A percentile compares a stretch with the other conserved stretches of the same genome.
phyloP scores from a whole-genome alignment of 1,140 invertebrate genomes.

The Tribolium madens region DNA sequence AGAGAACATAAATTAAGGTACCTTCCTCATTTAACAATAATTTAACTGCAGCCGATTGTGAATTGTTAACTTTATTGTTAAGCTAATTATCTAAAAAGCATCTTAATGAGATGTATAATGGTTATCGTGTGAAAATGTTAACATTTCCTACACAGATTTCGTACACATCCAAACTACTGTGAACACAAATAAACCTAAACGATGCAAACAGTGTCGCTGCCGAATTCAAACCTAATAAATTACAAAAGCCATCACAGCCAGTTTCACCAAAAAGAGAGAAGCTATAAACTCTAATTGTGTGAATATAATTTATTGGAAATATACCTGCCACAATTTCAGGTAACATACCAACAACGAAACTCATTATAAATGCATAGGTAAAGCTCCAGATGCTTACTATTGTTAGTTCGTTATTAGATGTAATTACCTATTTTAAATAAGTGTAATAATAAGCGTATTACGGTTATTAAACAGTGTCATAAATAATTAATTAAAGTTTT shows the following conservation, averaged over 20 bases:
- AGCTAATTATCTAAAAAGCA: constrained; percentile 25
- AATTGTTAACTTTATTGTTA: constrained; percentile 6
- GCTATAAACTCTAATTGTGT: constrained; percentile 45
- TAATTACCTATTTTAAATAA: neutral
- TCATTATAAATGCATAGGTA: neutral
- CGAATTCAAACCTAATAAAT: constrained; percentile 47
- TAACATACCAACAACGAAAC: neutral
- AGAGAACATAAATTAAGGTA: neutral
- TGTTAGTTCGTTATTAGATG: neutral
- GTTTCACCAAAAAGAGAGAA: constrained; percentile 40
- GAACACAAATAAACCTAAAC: constrained; percentile 33
- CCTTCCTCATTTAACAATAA: constrained; percentile 3
- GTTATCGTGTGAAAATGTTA: constrained; percentile 20
- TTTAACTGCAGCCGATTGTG: neutral
- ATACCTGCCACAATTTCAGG: constrained; percentile 38
- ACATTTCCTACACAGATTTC: constrained; percentile 19
- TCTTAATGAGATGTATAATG: constrained; percentile 18
- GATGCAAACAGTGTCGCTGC: constrained; percentile 44
- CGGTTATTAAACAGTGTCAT: neutral
- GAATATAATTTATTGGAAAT: constrained; percentile 45
- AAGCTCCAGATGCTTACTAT: neutral
- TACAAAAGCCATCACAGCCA: constrained; percentile 33
- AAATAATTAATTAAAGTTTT: neutral
- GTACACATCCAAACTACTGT: constrained; percentile 8
- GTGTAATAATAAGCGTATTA: neutral